Base-by-base conservation (phyloP, 2,888 invertebrate genomes). In the Nomada goodeniana region DNA sequence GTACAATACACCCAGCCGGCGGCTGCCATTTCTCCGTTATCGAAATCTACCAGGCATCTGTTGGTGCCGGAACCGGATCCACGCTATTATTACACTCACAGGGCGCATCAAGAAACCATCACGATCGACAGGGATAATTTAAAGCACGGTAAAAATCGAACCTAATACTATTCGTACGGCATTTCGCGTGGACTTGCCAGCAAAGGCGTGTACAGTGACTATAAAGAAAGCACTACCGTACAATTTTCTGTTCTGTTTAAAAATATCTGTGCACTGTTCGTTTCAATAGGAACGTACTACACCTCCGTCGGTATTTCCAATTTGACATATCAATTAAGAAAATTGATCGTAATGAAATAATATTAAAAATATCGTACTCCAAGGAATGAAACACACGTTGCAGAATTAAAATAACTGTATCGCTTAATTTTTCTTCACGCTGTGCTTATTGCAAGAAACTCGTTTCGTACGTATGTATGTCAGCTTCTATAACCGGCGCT, bases 1-100 rank as follows among this genome's bases (percentile, higher is more conserved):
- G 96, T 96, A 89, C 96, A 97, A 90, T 97, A 96, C 93, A 97
- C 97, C 1, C 97, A 97, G 92, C 96, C 97, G 71, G 97, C 97
- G 84, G 97, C 97, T 90, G 95, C 95, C 74, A 96, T 96, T 76
- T 96, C 96, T 2, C 96, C 96, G 69, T 93, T 96, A 83, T 97
- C 97, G 23, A 97, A 97, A 94, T 97, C 97, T 15, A 97, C 97
- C 11, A 95, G 97, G 90, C 97, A 97, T 94, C 94, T 97, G 65
- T 94, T 96, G 83, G 96, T 96, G 68, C 96, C 96, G 11, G 94
- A 93, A 83, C 93, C 93, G 85, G 96, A 96, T 91, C 94, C 95
- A 63, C 95, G 96, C 89, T 96, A 96, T 92, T 96, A 96, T 95
- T 95, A 96, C 94, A 93, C 95, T 92, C 88, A 95, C 94, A 95